Evolutionary conservation across 1,140 invertebrate species (phyloP).

Genomic region (Drosophila bocqueti): DNA sequence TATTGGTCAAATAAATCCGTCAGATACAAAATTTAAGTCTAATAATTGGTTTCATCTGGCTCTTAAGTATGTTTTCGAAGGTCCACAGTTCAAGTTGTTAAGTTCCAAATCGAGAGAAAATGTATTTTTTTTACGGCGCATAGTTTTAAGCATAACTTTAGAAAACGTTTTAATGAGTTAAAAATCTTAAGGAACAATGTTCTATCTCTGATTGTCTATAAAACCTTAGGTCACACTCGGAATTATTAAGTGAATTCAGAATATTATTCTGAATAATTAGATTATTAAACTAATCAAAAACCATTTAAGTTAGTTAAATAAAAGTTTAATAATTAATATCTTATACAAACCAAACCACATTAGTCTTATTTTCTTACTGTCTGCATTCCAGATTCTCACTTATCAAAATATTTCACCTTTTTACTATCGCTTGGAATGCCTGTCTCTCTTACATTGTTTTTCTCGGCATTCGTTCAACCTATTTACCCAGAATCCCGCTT

Average conservation of each 20-base stretch:
- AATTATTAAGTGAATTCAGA: not conserved
- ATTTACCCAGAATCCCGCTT: constrained; percentile 17
- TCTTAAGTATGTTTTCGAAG: too few relatives aligned
- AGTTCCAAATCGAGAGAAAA: too few relatives aligned
- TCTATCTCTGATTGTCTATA: not conserved
- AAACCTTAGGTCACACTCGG: not conserved
- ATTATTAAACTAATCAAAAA: not conserved
- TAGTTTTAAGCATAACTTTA: too few relatives aligned
- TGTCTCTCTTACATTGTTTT: constrained; percentile 24
- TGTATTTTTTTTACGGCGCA: too few relatives aligned
- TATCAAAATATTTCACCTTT: not conserved
- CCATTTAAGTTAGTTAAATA: too few relatives aligned
- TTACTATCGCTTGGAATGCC: not conserved
- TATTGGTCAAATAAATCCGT: too few relatives aligned
- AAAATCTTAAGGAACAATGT: not conserved
- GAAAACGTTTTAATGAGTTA: not conserved
- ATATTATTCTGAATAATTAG: not conserved
- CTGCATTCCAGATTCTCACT: not conserved
- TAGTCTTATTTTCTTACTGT: too few relatives aligned
- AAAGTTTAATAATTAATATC: too few relatives aligned
- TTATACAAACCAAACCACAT: not conserved
- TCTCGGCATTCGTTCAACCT: not conserved
- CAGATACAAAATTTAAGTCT: too few relatives aligned
- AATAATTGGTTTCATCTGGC: too few relatives aligned
- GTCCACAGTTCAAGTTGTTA: too few relatives aligned